These are phyloP conservation scores for Bostrychus sinensis DNA, from an alignment of 2,113 vertebrate genomes.

Conservation along the genomic window DNA sequence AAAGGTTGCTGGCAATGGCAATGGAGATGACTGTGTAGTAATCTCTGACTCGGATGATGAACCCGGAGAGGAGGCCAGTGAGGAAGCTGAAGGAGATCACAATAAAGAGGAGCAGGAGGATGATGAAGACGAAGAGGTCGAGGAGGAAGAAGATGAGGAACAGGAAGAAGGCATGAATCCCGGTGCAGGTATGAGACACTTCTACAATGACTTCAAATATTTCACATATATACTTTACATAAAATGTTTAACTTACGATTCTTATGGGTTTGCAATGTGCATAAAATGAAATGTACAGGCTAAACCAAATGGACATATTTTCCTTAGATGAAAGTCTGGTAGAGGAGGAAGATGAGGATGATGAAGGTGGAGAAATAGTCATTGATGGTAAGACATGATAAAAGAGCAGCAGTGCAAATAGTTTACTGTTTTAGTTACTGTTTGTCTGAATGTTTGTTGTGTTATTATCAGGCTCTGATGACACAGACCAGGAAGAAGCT, in stretches of 20 bases:
- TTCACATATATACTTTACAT: too few relatives aligned
- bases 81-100: slow-evolving; percentile 50
- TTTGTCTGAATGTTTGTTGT: background rate
- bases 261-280: slow-evolving; percentile 30
- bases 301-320: slow-evolving; percentile 60
- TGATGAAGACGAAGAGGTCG: slow-evolving; percentile 27
- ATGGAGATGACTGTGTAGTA: slow-evolving; percentile 81
- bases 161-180: slow-evolving; percentile 31
- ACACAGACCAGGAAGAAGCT: slow-evolving; percentile 73
- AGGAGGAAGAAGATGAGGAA: slow-evolving; percentile 32
- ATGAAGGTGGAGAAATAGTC: slow-evolving; percentile 70
- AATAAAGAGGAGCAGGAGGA: slow-evolving; percentile 57
- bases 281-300: slow-evolving; percentile 36
- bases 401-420: slow-evolving; percentile 17
- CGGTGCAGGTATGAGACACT: slow-evolving; percentile 59
- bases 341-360: slow-evolving; percentile 70
- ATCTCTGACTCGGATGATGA: slow-evolving; percentile 84
- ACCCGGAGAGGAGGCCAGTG: slow-evolving; percentile 51
- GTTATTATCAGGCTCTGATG: slow-evolving; percentile 68
- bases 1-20: slow-evolving; percentile 68
- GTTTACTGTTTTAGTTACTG: too few relatives aligned
- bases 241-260: too few relatives aligned
- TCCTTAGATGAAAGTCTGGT: slow-evolving; percentile 73
- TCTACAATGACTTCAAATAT: background rate
- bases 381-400: slow-evolving; percentile 72